Evolutionary conservation across 1,140 invertebrate species (phyloP).

Genomic region (Thereuonema tuberculata): DNA sequence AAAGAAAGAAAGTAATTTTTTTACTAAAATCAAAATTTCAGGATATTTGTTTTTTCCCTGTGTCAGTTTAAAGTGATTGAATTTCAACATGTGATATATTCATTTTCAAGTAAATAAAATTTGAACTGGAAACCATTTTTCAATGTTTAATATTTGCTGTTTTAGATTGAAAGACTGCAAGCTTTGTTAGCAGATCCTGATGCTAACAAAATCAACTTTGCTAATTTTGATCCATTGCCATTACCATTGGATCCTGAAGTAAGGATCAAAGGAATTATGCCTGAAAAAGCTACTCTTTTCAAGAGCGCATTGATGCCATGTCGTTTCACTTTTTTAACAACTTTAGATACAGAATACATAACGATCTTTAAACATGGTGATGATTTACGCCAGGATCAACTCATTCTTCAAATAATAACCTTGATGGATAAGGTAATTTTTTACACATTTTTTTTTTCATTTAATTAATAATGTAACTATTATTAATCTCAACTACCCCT

Average conservation of each 20-base stretch:
- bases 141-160: no score
- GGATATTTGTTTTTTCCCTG: no score
- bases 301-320: constrained; percentile 98
- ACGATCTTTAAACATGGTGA: constrained; percentile 98
- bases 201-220: constrained; percentile 74
- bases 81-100: no score
- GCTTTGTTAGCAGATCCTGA: constrained; percentile 64
- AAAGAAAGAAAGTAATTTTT: no score
- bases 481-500: no score
- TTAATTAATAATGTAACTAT: constrained; percentile 7
- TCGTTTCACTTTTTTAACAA: constrained; percentile 77
- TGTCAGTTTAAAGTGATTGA: no score
- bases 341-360: constrained; percentile 70
- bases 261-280: constrained; percentile 73
- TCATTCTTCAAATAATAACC: constrained; percentile 91
- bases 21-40: no score
- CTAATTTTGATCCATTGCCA: constrained; percentile 79
- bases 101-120: no score
- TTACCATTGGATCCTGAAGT: constrained; percentile 88
- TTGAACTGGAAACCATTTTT: no score
- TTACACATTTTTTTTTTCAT: constrained; percentile 8
- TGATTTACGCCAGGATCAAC: constrained; percentile 95
- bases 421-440: constrained; percentile 67
- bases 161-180: constrained; percentile 67
- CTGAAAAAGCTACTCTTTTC: constrained; percentile 74